phyloP scores from a whole-genome alignment of 2,797 vertebrate genomes.

The Mycteria americana region DNA sequence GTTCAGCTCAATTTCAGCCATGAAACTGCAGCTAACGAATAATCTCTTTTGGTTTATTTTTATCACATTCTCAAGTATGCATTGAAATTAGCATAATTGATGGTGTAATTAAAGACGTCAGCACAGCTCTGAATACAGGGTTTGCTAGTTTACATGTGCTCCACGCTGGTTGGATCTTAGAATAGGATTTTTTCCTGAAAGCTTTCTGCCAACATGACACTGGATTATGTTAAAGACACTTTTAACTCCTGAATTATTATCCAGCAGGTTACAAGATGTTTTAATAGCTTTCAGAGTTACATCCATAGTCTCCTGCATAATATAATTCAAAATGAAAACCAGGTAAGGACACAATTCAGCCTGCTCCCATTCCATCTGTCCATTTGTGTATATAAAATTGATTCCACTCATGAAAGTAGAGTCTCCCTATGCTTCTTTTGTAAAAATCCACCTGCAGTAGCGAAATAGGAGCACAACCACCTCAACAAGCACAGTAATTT shows the following conservation, averaged over 20 bases:
- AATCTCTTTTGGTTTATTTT: constrained; percentile 51
- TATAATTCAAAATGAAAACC: background rate
- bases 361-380: background rate
- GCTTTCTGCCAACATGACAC: background rate
- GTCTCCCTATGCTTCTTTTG: background rate
- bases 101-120: constrained; percentile 47
- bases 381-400: background rate
- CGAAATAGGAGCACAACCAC: background rate
- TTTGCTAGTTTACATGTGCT: background rate
- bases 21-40: constrained; percentile 12
- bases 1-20: constrained; percentile 26
- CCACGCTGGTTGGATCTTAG: background rate
- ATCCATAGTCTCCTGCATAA: background rate
- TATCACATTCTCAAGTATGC: constrained; percentile 56
- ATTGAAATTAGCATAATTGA: constrained; percentile 60
- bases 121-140: constrained; percentile 7
- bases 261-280: background rate
- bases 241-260: background rate
- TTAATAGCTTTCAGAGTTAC: background rate
- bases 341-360: background rate
- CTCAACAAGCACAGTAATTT: background rate
- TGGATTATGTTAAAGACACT: background rate
- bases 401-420: background rate
- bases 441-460: background rate
- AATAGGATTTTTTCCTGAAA: background rate